phyloP scores from a whole-genome alignment of 1,140 invertebrate species.

The Drosophila sechellia region DNA sequence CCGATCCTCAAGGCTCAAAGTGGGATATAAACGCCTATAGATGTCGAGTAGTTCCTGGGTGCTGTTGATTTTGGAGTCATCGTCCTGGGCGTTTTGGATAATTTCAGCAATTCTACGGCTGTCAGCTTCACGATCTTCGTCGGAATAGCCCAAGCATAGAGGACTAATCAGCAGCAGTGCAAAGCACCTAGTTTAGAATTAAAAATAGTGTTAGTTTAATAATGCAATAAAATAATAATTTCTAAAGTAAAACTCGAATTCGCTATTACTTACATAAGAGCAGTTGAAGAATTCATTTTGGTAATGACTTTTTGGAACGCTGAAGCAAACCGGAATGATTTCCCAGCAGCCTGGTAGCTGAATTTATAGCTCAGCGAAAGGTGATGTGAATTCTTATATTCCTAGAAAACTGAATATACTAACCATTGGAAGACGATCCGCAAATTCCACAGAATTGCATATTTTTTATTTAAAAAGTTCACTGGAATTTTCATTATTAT shows the following conservation, averaged over 20 bases:
- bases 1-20: neutral
- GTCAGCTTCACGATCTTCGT: neutral
- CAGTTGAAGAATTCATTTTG: neutral
- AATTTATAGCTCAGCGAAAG: slow-evolving; percentile 4
- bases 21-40: neutral
- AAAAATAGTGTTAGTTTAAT: neutral
- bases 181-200: neutral
- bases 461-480: no score
- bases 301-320: neutral
- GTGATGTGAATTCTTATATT: neutral
- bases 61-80: neutral
- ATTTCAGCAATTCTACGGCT: neutral
- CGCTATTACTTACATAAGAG: neutral
- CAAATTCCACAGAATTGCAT: no score
- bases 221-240: no score
- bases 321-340: slow-evolving; percentile 7
- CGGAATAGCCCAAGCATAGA: neutral
- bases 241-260: no score
- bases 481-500: no score
- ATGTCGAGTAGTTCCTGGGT: slow-evolving; percentile 8
- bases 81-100: neutral
- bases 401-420: neutral
- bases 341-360: no score
- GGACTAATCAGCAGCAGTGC: neutral
- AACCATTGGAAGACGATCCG: no score